Conservation (phyloP, 1,140 invertebrate species). For the Papilio helenus region DNA sequence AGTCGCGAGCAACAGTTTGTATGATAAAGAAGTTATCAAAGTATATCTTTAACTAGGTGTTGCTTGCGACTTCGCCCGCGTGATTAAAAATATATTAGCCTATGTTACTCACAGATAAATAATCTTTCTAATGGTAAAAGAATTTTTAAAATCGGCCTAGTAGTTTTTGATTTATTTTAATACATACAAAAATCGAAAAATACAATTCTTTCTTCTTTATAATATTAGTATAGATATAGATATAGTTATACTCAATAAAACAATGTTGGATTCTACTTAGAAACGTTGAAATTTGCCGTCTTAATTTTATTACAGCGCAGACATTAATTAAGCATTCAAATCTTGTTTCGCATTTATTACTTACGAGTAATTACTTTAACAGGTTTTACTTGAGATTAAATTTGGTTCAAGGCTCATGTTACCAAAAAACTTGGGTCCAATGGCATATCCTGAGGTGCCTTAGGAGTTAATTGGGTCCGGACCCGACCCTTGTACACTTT, state of each 20-base stretch:
- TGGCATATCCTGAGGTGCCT: conserved; percentile 36
- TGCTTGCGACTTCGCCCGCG: too few species aligned
- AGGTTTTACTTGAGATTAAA: conserved; percentile 17
- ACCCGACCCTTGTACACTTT: conserved; percentile 36
- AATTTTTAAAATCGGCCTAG: too few species aligned
- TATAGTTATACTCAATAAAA: background rate
- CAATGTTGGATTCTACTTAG: background rate
- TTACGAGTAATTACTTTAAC: conserved; percentile 28
- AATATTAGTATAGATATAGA: too few species aligned
- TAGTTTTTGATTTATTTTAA: too few species aligned
- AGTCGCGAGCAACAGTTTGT: too few species aligned
- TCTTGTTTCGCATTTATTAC: conserved; percentile 27
- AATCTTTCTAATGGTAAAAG: too few species aligned
- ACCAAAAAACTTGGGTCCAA: conserved; percentile 34
- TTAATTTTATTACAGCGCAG: background rate
- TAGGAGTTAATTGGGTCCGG: conserved; percentile 33
- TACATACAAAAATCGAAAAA: too few species aligned
- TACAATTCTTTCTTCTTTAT: too few species aligned
- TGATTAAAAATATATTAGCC: too few species aligned
- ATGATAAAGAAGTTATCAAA: background rate
- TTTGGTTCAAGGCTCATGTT: conserved; percentile 21
- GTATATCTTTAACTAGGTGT: background rate
- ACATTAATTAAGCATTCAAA: conserved; percentile 8
- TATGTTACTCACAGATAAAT: too few species aligned
- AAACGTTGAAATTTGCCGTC: background rate